phyloP scores from a whole-genome alignment of 1,140 invertebrate species.

The Drosophila simulans region DNA sequence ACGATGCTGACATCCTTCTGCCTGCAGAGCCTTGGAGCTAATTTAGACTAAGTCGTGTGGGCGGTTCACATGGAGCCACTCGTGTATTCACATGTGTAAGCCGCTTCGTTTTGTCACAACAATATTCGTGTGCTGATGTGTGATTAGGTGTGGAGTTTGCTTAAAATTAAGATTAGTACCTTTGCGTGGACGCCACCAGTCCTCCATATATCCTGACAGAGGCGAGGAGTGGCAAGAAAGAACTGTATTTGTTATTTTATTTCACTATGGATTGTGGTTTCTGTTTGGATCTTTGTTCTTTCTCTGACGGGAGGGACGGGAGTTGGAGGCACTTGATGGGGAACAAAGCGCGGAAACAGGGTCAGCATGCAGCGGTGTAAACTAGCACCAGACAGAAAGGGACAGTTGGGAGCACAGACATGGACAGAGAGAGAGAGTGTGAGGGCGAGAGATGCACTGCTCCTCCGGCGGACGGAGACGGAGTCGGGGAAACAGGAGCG shows the following conservation, averaged over 20 bases:
- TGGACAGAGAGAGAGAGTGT: constrained; percentile 10
- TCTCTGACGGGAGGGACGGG: constrained; percentile 8
- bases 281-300: constrained; percentile 32
- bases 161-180: constrained; percentile 87
- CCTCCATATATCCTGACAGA: constrained; percentile 98
- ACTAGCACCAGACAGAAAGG: constrained; percentile 30
- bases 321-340: background rate
- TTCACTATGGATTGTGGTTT: constrained; percentile 70
- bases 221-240: constrained; percentile 94
- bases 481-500: background rate
- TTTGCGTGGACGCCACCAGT: constrained; percentile 97
- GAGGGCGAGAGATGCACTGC: background rate
- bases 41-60: background rate
- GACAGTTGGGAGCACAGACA: constrained; percentile 9
- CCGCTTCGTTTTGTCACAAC: constrained; percentile 1
- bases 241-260: constrained; percentile 85
- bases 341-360: constrained; percentile 19
- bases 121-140: constrained; percentile 46
- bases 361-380: constrained; percentile 41
- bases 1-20: constrained; percentile 11
- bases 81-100: background rate
- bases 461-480: constrained; percentile 6
- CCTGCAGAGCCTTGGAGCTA: background rate
- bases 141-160: constrained; percentile 58
- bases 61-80: constrained; percentile 13